These are phyloP conservation scores for Pandemis corylana DNA, from an alignment of 2,888 invertebrate genomes.

Conservation along the genomic window DNA sequence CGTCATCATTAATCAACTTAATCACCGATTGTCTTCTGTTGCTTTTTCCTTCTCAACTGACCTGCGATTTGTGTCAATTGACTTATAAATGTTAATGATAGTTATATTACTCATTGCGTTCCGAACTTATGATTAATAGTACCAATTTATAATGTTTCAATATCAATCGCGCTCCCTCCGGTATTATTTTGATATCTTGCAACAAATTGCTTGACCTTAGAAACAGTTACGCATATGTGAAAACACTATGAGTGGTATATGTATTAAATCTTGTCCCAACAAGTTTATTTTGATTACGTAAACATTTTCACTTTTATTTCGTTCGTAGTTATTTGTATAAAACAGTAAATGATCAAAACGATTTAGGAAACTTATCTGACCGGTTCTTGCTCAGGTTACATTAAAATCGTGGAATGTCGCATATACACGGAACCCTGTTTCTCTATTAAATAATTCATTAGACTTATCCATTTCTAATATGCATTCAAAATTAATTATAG, in stretches of 20 bases:
- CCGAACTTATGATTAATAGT: constrained; percentile 19
- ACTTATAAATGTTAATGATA: constrained; percentile 33
- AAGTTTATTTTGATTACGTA: constrained; percentile 26
- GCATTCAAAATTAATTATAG: constrained; percentile 15
- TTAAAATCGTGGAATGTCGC: constrained; percentile 25
- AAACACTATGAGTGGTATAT: background rate
- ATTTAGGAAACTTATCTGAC: constrained; percentile 37
- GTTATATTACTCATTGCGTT: constrained; percentile 17
- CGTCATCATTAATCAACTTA: constrained; percentile 70
- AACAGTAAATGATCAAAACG: constrained; percentile 33
- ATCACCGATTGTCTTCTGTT: constrained; percentile 68
- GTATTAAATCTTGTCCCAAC: constrained; percentile 12
- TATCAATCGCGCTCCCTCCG: constrained; percentile 18
- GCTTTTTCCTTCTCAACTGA: constrained; percentile 46
- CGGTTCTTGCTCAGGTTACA: constrained; percentile 18
- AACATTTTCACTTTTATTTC: constrained; percentile 41
- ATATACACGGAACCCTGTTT: constrained; percentile 55
- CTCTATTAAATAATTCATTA: constrained; percentile 66
- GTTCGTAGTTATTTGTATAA: constrained; percentile 29
- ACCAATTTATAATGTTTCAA: constrained; percentile 9
- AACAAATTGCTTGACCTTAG: constrained; percentile 24
- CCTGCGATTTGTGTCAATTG: constrained; percentile 44
- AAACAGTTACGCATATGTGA: constrained; percentile 9
- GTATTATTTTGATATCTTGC: constrained; percentile 9
- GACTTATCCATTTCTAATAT: constrained; percentile 49